A percentile compares a stretch with the other conserved stretches of the same genome.
Conservation (phyloP, 2,113 vertebrate genomes). For the Pagrus major region DNA sequence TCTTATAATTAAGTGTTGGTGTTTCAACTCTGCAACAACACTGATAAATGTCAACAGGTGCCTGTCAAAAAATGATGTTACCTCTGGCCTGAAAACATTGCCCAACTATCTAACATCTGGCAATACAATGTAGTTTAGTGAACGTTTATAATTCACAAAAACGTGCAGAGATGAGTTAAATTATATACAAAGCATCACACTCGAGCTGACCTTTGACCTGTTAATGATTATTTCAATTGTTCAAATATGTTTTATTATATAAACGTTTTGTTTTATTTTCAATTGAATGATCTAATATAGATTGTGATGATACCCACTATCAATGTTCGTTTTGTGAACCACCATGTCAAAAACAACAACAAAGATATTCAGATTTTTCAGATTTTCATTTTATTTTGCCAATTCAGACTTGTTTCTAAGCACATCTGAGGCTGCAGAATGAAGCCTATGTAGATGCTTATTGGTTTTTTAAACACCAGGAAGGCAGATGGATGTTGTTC, state of each 20-base stretch:
- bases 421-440: background rate
- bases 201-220: background rate
- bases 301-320: background rate
- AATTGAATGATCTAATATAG: background rate
- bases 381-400: too few species aligned
- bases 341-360: too few species aligned
- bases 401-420: too few species aligned
- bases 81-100: too few species aligned
- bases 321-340: background rate
- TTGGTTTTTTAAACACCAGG: background rate
- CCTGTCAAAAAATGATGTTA: background rate
- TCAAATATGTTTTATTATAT: background rate
- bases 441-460: too few species aligned
- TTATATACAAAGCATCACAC: too few species aligned
- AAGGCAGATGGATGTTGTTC: background rate
- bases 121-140: too few species aligned
- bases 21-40: background rate
- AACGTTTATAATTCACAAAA: too few species aligned
- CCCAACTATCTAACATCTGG: background rate
- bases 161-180: too few species aligned
- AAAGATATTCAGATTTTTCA: too few species aligned
- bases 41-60: background rate
- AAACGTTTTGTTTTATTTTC: background rate
- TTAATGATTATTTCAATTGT: background rate
- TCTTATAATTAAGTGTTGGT: too few species aligned